These are phyloP conservation scores for Papilio glaucus DNA, from an alignment of 1,140 invertebrate species.

Conservation along the genomic window DNA sequence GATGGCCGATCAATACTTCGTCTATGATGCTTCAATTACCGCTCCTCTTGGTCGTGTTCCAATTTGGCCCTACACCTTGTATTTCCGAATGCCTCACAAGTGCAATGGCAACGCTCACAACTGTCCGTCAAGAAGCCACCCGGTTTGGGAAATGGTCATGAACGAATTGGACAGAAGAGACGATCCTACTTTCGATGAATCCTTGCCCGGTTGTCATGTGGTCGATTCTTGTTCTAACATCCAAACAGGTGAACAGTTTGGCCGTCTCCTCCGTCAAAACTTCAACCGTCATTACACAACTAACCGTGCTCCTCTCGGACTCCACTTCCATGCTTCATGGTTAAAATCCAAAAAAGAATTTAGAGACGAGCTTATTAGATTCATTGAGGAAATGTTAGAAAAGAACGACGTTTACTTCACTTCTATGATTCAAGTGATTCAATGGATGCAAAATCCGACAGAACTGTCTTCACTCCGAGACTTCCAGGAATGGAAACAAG, in stretches of 20 bases:
- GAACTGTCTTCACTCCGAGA: conserved; percentile 93
- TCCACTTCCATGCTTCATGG: conserved; percentile 98
- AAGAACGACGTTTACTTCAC: conserved; percentile 97
- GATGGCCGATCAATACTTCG: conserved; percentile 97
- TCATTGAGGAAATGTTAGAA: conserved; percentile 96
- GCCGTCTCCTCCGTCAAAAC: conserved; percentile 94
- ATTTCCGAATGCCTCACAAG: conserved; percentile 97
- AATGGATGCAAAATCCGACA: conserved; percentile 98
- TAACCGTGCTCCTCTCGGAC: conserved; percentile 96
- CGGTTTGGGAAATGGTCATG: conserved; percentile 98
- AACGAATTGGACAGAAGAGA: conserved; percentile 96
- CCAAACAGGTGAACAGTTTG: conserved; percentile 94
- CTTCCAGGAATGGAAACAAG: conserved; percentile 96
- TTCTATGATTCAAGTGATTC: conserved; percentile 96
- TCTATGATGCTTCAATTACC: conserved; percentile 97
- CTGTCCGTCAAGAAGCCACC: conserved; percentile 94
- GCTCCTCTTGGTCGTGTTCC: conserved; percentile 94
- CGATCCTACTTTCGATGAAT: conserved; percentile 95
- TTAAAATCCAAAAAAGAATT: conserved; percentile 97
- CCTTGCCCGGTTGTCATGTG: conserved; percentile 95
- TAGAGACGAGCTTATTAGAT: conserved; percentile 95
- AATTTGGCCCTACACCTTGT: conserved; percentile 97
- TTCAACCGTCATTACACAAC: conserved; percentile 96
- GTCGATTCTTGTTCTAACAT: conserved; percentile 97
- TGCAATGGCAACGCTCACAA: conserved; percentile 97